phyloP scores from a whole-genome alignment of 1,140 invertebrate species.

The honey bee (Apis mellifera) region Amel_HAv3.1 CM009931.2:258501-259000 shows the following conservation, averaged over 20 bases:
- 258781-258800: background rate
- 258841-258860: conserved; percentile 34
- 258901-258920: conserved; percentile 65
- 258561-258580: background rate
- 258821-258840: background rate
- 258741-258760: conserved; percentile 28
- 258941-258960: no score
- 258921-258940: conserved; percentile 46
- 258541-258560: conserved; percentile 41
- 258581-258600: background rate
- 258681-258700: conserved; percentile 50
- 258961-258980: background rate
- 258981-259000: conserved; percentile 18
- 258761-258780: background rate
- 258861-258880: conserved; percentile 60
- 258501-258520: background rate
- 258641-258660: conserved; percentile 37
- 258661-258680: no score
- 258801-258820: conserved; percentile 27
- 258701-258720: conserved; percentile 54
- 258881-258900: conserved; percentile 70
- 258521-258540: conserved; percentile 46
- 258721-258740: conserved; percentile 52
- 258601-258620: background rate
- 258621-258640: conserved; percentile 21